Percentiles rank a stretch among this genome's conserved stretches.
Conservation (phyloP, 2,888 invertebrate species). For the Synanthedon formicaeformis region DNA sequence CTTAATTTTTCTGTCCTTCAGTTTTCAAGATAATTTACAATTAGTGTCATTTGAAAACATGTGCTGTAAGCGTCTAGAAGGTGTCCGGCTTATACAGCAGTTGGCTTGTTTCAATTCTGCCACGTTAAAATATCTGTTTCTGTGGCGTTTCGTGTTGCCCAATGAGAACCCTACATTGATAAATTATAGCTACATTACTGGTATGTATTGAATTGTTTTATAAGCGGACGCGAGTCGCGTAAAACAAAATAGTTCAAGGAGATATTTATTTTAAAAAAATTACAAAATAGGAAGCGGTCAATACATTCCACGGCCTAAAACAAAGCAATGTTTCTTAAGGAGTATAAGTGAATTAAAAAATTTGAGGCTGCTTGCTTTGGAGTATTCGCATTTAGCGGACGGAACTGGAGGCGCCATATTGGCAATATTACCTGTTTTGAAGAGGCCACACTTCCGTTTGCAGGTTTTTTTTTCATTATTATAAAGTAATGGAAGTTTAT, state of each 20-base stretch:
- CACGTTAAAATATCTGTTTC: slow-evolving; percentile 50
- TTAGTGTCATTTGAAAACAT: slow-evolving; percentile 54
- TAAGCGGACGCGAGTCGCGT: too few species aligned
- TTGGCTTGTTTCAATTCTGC: slow-evolving; percentile 45
- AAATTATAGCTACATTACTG: slow-evolving; percentile 49
- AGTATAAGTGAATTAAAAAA: slow-evolving; percentile 35
- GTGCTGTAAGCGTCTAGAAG: slow-evolving; percentile 43
- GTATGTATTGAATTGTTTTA: slow-evolving; percentile 13
- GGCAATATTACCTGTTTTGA: slow-evolving; percentile 38
- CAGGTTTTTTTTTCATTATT: slow-evolving; percentile 44
- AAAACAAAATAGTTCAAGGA: too few species aligned
- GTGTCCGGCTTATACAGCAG: slow-evolving; percentile 43
- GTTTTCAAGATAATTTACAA: slow-evolving; percentile 47
- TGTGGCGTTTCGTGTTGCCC: slow-evolving; percentile 52
- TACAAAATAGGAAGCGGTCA: slow-evolving; percentile 39
- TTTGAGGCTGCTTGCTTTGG: slow-evolving; percentile 43
- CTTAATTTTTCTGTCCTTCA: slow-evolving; percentile 7
- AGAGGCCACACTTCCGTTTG: slow-evolving; percentile 40
- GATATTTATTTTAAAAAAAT: too few species aligned
- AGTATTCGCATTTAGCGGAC: slow-evolving; percentile 51
- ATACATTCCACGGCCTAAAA: slow-evolving; percentile 36
- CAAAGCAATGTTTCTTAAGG: slow-evolving; percentile 38
- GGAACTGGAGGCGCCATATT: slow-evolving; percentile 39
- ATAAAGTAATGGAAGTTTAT: too few species aligned
- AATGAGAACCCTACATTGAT: slow-evolving; percentile 54